Evolutionary conservation across 2,797 vertebrate species (phyloP).

Genomic region (Amblyraja radiata): DNA sequence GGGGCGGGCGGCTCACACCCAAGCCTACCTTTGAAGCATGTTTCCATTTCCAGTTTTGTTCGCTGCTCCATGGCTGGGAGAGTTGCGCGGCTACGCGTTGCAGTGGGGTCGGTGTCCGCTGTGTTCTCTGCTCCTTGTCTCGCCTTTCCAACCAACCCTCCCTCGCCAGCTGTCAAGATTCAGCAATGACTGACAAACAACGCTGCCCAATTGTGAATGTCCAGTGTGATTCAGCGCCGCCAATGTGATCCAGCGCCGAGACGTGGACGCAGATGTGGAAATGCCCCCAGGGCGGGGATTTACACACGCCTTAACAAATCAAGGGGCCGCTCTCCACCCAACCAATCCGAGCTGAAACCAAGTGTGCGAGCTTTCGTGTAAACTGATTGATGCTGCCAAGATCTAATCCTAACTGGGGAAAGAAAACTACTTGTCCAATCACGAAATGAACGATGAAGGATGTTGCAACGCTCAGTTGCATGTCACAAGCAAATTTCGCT

Average conservation of each 20-base stretch:
- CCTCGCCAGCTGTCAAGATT: slow-evolving; percentile 4
- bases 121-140: background rate
- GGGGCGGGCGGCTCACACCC: background rate
- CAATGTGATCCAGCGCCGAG: background rate
- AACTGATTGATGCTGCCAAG: background rate
- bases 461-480: background rate
- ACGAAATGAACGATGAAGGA: background rate
- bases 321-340: too few species aligned
- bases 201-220: background rate
- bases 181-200: background rate
- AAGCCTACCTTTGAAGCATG: slow-evolving; percentile 22
- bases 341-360: background rate
- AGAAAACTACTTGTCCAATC: background rate
- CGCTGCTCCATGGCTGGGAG: background rate
- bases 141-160: too few species aligned
- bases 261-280: background rate
- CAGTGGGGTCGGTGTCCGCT: background rate
- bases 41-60: slow-evolving; percentile 25
- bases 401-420: background rate
- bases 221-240: background rate
- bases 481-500: background rate
- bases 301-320: background rate
- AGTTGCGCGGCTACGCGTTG: background rate
- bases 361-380: background rate
- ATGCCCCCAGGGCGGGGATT: background rate